Evolutionary conservation across 2,113 vertebrate genomes (phyloP).

Genomic region (Callaeas wilsoni): DNA sequence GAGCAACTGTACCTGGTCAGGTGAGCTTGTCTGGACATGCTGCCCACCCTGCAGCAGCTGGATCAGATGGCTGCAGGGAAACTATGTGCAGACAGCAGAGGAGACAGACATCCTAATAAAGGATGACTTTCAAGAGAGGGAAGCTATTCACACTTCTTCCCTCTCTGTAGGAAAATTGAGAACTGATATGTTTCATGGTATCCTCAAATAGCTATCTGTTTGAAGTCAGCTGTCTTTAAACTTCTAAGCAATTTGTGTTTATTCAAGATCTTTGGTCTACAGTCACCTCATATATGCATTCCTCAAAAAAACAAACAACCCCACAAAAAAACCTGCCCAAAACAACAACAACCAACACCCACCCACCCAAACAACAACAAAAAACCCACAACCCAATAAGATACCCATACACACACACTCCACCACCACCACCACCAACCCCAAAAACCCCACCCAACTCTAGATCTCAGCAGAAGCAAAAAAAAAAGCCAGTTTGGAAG

Average conservation of each 20-base stretch:
- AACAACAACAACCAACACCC: neutral
- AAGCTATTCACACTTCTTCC: neutral
- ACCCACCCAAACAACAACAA: neutral
- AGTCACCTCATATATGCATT: neutral
- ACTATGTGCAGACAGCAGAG: neutral
- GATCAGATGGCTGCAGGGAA: neutral
- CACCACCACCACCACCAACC: neutral
- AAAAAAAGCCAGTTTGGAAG: neutral
- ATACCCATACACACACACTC: neutral
- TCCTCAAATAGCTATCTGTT: neutral
- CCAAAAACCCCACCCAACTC: neutral
- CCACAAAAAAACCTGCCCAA: neutral
- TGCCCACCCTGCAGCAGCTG: neutral
- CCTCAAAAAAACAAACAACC: neutral
- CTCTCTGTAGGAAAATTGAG: neutral
- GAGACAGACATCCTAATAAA: neutral
- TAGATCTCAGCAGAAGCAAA: neutral
- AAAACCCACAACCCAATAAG: neutral
- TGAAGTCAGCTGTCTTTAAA: conserved; percentile 2
- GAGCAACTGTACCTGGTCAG: neutral
- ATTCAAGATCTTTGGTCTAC: neutral
- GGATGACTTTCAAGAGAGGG: neutral
- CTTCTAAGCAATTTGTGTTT: neutral
- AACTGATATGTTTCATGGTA: neutral
- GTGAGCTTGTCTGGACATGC: neutral